phyloP scores from a whole-genome alignment of 2,888 invertebrate species.

The Bhutanitis thaidina region DNA sequence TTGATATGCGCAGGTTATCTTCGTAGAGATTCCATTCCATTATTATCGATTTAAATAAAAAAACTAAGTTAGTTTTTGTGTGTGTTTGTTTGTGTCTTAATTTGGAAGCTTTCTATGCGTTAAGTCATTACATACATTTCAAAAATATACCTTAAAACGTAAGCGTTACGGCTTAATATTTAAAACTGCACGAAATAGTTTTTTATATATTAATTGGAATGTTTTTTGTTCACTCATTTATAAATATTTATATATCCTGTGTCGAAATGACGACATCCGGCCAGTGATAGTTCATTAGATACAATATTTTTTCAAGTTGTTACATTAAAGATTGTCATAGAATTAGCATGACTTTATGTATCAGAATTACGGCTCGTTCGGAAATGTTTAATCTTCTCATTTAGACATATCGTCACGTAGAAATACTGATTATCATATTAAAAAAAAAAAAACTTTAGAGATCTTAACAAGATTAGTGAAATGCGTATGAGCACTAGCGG shows the following conservation, averaged over 20 bases:
- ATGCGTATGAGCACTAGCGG: no score
- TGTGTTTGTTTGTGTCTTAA: no score
- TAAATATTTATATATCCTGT: neutral
- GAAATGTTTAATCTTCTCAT: neutral
- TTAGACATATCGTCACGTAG: conserved; percentile 1
- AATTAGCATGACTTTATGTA: conserved; percentile 3
- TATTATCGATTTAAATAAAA: no score
- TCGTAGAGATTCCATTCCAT: no score
- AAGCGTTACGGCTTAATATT: neutral
- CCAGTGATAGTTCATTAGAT: conserved; percentile 1
- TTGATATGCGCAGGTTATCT: no score
- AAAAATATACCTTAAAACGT: neutral
- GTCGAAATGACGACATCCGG: neutral
- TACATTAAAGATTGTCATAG: neutral
- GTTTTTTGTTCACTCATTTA: neutral
- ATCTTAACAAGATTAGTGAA: no score
- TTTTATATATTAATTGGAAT: neutral
- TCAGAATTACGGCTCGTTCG: neutral
- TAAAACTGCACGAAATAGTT: neutral
- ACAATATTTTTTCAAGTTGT: neutral
- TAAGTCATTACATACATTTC: no score
- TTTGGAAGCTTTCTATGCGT: no score
- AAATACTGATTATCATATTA: neutral
- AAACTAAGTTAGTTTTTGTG: no score
- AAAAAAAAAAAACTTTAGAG: neutral